Base-by-base conservation (phyloP, 2,113 vertebrate genomes). In the Perognathus longimembris region DNA sequence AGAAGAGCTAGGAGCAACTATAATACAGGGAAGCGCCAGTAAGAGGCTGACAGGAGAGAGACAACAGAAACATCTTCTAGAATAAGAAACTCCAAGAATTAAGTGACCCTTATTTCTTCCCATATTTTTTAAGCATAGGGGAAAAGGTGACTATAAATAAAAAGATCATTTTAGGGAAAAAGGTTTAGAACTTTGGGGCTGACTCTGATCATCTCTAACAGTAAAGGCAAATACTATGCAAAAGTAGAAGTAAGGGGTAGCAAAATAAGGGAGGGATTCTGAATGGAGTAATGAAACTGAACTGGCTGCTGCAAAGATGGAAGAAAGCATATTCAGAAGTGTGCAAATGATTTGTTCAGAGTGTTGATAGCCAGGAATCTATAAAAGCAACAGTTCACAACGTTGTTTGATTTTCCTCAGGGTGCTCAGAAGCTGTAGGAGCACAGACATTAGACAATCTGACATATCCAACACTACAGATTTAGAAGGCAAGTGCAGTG, bases 141-240 rank as follows among this genome's bases (percentile, higher is more conserved):
- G 50, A 38, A 83, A 74, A 9, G 24, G 67, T 40, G 26, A 82
- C 26, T 50, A 45, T 4, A 67, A 79, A 81, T 71, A 64, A 14
- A 84, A 38, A 77, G 4, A 85, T 40, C 0, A 32, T 86, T 54
- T 85, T 54, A 40, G 28, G 12, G 11, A 3, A 88, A 89, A 67
- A 63, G 15, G 20, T 42, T 38, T 78, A 32, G 12, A 70, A 45
- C 77, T 73, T 76, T 57, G 76, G 7, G 61, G 12, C 6, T 76
- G 21, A 30, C 14, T 84, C 87, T n/a, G 80, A 67, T 63, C 84
- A 87, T 42, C 42, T 84, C 30, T 66, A 38, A 64, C 38, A 94
- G 26, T 64, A 22, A 34, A 22, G 54, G 18, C 4, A 85, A 81
- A 8, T 77, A 30, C 17, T 86, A 22, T 21, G 22, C 42, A 80